Evolutionary conservation across 1,140 invertebrate species (phyloP).

Genomic region (Batillaria attramentaria): DNA sequence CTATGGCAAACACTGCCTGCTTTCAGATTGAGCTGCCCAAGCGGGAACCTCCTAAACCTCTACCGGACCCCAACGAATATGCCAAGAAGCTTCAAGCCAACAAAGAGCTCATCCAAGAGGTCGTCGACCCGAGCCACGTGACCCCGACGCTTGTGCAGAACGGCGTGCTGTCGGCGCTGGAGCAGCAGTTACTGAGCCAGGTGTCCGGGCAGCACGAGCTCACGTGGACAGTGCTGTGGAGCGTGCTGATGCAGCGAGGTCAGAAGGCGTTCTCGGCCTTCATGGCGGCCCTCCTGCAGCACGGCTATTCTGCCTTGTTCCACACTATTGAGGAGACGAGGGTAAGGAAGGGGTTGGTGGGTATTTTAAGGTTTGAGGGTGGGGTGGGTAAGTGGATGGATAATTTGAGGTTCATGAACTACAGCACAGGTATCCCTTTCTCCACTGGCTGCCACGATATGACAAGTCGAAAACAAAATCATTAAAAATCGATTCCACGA

Average conservation of each 20-base stretch:
- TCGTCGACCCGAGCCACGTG: conserved; percentile 25
- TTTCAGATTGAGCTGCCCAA: neutral
- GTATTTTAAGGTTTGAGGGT: neutral
- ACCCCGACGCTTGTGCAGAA: conserved; percentile 23
- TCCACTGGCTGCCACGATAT: no score
- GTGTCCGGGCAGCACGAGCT: conserved; percentile 12
- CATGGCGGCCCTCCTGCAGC: conserved; percentile 36
- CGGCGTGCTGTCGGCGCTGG: conserved; percentile 29
- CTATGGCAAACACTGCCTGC: no score
- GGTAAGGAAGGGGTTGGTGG: conserved; percentile 14
- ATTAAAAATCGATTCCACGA: no score
- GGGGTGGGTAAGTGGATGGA: neutral
- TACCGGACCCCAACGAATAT: conserved; percentile 35
- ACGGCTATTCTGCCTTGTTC: conserved; percentile 32
- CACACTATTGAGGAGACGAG: conserved; percentile 36
- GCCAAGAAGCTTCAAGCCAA: conserved; percentile 32
- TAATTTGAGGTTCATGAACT: neutral
- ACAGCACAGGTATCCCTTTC: no score
- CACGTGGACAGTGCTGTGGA: conserved; percentile 28
- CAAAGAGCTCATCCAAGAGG: conserved; percentile 21
- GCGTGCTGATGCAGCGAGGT: conserved; percentile 36
- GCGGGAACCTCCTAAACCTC: conserved; percentile 12
- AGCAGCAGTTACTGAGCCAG: conserved; percentile 33
- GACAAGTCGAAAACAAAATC: no score
- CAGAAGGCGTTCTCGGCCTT: conserved; percentile 32